A percentile compares a stretch with the other conserved stretches of the same genome.
Evolutionary conservation across 92 coral and sea anemone genomes (phyloP).

Genomic region (Palythoa caribaeorum): DNA sequence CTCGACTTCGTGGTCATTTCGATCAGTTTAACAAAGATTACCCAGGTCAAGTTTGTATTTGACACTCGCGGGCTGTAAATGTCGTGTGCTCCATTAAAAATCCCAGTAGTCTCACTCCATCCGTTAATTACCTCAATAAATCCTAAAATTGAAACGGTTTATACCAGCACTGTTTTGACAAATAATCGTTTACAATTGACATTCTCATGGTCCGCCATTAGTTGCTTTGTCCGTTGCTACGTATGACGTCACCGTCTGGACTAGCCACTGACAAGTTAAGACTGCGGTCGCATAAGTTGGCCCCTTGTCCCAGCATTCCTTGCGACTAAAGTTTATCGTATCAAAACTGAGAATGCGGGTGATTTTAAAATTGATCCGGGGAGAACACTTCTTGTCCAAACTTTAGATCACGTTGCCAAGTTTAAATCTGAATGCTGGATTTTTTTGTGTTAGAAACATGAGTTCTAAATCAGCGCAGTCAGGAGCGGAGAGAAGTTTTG

Average conservation of each 20-base stretch:
- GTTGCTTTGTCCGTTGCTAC: slow-evolving; percentile 78
- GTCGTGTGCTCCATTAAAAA: neutral
- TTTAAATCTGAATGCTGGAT: neutral
- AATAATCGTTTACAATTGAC: neutral
- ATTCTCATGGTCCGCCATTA: slow-evolving; percentile 43
- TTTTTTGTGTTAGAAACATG: neutral
- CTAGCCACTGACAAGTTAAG: slow-evolving; percentile 62
- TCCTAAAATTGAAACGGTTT: neutral
- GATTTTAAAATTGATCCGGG: neutral
- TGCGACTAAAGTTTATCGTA: neutral
- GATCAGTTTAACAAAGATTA: no score
- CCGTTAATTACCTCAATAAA: neutral
- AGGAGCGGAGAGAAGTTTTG: slow-evolving; percentile 34
- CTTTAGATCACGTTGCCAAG: neutral
- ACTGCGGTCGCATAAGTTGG: neutral
- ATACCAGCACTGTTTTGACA: neutral
- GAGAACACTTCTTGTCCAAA: neutral
- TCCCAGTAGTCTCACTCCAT: neutral
- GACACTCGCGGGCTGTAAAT: neutral
- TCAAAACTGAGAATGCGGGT: neutral
- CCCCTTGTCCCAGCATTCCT: neutral
- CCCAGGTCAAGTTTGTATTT: neutral
- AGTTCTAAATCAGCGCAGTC: neutral
- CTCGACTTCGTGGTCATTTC: slow-evolving; percentile 75
- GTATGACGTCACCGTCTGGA: slow-evolving; percentile 70